Percentiles rank a stretch among this genome's conserved stretches.
Evolutionary conservation across 2,797 vertebrate species (phyloP).

Genomic region (Pseudotriccus pelzelni): DNA sequence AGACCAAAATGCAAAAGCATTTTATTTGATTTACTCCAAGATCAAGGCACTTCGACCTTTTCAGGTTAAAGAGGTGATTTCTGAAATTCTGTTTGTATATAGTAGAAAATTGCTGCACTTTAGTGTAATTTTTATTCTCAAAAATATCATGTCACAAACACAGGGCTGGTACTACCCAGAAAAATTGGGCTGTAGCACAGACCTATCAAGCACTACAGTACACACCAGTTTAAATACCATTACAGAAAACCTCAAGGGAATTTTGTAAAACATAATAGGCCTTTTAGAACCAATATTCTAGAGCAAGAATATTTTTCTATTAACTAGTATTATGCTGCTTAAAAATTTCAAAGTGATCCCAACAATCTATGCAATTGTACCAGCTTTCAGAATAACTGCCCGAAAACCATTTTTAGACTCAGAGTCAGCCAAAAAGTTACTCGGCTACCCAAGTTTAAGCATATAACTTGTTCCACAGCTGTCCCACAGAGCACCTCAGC

Average conservation of each 20-base stretch:
- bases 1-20: conserved; percentile 21
- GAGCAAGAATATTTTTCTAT: neutral
- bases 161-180: neutral
- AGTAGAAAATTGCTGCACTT: conserved; percentile 23
- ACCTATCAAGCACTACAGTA: neutral
- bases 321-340: neutral
- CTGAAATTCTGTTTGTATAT: conserved; percentile 11
- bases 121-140: neutral
- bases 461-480: neutral
- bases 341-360: neutral
- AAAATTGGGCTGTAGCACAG: neutral
- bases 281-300: neutral
- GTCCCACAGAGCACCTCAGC: neutral
- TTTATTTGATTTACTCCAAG: conserved; percentile 2
- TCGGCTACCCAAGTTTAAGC: neutral
- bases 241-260: neutral
- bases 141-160: neutral
- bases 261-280: neutral
- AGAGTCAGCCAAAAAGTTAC: neutral
- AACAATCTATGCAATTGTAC: neutral
- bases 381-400: neutral
- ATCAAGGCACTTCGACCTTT: neutral
- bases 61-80: conserved; percentile 16
- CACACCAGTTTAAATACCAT: neutral
- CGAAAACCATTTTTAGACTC: neutral